Percentiles rank a stretch among this genome's conserved stretches.
These are phyloP conservation scores for Thaleichthys pacificus DNA, from an alignment of 2,797 vertebrate species.

Conservation along the genomic window DNA sequence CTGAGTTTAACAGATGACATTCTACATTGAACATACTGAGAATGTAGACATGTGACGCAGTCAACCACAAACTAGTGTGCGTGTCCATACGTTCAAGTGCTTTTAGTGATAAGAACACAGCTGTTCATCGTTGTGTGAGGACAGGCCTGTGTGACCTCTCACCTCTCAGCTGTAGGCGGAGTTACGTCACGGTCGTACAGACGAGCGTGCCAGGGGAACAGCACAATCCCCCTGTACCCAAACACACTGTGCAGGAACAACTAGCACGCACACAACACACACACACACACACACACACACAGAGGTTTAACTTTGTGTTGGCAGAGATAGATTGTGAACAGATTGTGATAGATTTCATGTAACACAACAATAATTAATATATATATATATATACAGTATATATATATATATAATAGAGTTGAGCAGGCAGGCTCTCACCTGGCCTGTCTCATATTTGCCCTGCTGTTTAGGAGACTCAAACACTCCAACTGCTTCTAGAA, in stretches of 20 bases:
- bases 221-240: slow-evolving; percentile 86
- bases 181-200: slow-evolving; percentile 84
- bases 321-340: background rate
- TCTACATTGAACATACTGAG: too few relatives aligned
- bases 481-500: slow-evolving; percentile 84
- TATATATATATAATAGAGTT: background rate
- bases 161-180: slow-evolving; percentile 81
- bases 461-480: slow-evolving; percentile 86
- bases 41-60: too few relatives aligned
- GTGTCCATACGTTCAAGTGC: too few relatives aligned
- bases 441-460: slow-evolving; percentile 85
- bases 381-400: too few relatives aligned
- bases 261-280: slow-evolving; percentile 50
- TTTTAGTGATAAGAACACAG: too few relatives aligned
- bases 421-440: slow-evolving; percentile 65
- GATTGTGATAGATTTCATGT: background rate
- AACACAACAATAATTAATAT: background rate
- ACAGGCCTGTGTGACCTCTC: background rate
- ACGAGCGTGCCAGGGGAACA: slow-evolving; percentile 88
- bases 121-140: background rate
- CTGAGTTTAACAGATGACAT: too few relatives aligned
- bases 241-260: slow-evolving; percentile 88
- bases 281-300: background rate
- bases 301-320: background rate
- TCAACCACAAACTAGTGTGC: too few relatives aligned